Conservation (phyloP, 2,888 invertebrate species). For the Chydorus sphaericus region DNA sequence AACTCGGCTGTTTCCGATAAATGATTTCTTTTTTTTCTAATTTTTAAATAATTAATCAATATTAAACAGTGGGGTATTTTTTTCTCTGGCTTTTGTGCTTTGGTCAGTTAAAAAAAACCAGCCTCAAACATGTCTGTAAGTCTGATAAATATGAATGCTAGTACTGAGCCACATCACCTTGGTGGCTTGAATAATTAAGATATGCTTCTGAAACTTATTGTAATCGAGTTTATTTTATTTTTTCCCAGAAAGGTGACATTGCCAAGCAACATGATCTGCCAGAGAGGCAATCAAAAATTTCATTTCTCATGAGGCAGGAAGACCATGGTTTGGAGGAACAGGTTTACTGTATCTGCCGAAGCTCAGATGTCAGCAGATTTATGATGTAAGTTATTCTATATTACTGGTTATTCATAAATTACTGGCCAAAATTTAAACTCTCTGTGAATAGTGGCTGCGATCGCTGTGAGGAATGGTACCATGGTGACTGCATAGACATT, state of each 20-base stretch:
- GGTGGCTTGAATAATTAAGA: too few species aligned
- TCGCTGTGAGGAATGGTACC: conserved; percentile 96
- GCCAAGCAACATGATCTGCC: conserved; percentile 77
- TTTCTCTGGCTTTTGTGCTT: too few species aligned
- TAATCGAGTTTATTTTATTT: too few species aligned
- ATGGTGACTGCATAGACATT: conserved; percentile 48
- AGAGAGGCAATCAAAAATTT: conserved; percentile 79
- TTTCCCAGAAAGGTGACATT: conserved; percentile 64
- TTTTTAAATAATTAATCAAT: too few species aligned
- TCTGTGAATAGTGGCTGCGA: conserved; percentile 68
- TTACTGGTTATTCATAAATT: not conserved
- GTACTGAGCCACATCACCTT: too few species aligned
- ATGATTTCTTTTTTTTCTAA: too few species aligned
- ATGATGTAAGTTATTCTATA: conserved; percentile 64
- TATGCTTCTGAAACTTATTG: too few species aligned
- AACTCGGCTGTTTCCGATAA: too few species aligned
- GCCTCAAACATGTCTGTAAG: too few species aligned
- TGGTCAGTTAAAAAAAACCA: too few species aligned
- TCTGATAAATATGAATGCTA: too few species aligned
- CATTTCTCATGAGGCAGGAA: conserved; percentile 70
- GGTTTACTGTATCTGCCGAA: conserved; percentile 87
- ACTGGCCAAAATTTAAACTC: conserved; percentile 4
- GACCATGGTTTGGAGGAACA: conserved; percentile 38
- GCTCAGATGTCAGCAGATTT: conserved; percentile 83
- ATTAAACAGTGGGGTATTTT: too few species aligned